Evolutionary conservation across 2,797 vertebrate genomes (phyloP).

Genomic region (Chloroceryle amazona): DNA sequence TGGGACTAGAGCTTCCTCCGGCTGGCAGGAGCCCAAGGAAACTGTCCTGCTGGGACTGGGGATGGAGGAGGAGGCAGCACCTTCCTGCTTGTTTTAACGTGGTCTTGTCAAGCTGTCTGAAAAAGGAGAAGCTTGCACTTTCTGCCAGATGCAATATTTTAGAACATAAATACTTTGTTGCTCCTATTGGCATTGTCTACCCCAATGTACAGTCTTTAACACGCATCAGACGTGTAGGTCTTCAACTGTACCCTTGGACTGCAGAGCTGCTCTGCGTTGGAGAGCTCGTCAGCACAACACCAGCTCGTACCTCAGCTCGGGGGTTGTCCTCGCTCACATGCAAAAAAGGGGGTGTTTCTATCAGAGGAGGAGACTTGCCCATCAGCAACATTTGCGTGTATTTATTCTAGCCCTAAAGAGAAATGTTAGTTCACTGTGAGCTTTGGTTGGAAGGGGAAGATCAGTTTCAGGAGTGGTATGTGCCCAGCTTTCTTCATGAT

Average conservation of each 20-base stretch:
- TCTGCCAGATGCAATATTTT: not conserved
- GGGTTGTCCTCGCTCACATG: not conserved
- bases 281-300: not conserved
- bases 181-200: not conserved
- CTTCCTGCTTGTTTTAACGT: not conserved
- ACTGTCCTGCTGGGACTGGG: no score
- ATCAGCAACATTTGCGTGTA: not conserved
- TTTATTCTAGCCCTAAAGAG: not conserved
- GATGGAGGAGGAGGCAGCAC: not conserved
- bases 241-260: not conserved
- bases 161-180: not conserved
- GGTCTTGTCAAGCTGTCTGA: not conserved
- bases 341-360: not conserved
- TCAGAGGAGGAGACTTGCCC: not conserved
- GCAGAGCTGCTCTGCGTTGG: not conserved
- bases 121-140: accelerated
- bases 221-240: accelerated
- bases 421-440: not conserved
- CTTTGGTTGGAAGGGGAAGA: not conserved
- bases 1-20: not conserved
- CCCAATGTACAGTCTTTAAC: not conserved
- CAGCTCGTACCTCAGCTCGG: accelerated
- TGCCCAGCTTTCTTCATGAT: no score
- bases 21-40: not conserved
- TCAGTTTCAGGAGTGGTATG: not conserved